Base-by-base conservation (phyloP, 30 jellyfish, hydroid and myxozoan species). In the Mastigias papua region DNA sequence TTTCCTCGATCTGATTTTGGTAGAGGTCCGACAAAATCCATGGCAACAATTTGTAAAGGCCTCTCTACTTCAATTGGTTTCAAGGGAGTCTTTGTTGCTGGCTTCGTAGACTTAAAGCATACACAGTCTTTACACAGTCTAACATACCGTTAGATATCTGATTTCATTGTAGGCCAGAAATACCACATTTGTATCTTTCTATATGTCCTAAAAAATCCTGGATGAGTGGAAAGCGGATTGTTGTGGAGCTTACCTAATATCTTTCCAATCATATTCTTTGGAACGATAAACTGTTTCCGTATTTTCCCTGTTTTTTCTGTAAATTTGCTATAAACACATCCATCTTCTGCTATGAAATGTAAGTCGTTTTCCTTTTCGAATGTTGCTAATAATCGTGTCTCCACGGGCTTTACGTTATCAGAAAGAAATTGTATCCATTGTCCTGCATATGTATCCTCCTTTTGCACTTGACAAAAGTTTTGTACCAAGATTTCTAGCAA, bases 81-180 rank as follows among this genome's bases (percentile, higher is more conserved):
- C 78, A 69, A 7, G 48, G 92, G 92, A 19, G 92, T 69, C 51
- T 69, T 82, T 10, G 33, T 34, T 16, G 92, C 92, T 15, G 92
- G 92, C 30, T 82, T 82, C 32, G 78, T 17, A 21, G 86, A 82
- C 34, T 69, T 51, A 51, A 54, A 68, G 29, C 75, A 46, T 84
- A 17, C 84, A 19, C 70, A 46, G 27, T 73, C 84, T 29, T 73
- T 49, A 46, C 65, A 27, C 4, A 37, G 48, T 48, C 81, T 37
- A 2, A 61, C 61, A 35, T 82, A 76, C 13, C 92, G 61, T 19
- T 82, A 31, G 85, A 82, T 54, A 34, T 82, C 80, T 19, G 90
- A 26, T 65, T 79, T 58, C 90, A 50, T 76, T 15, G 87, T 76
- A 49, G 91, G 82, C 91, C 91, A 65, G 65, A 81, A 81, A 34